Percentiles rank a stretch among this genome's conserved stretches.
Conservation (phyloP, 2,113 vertebrate species). For the Coracopsis vasa region DNA sequence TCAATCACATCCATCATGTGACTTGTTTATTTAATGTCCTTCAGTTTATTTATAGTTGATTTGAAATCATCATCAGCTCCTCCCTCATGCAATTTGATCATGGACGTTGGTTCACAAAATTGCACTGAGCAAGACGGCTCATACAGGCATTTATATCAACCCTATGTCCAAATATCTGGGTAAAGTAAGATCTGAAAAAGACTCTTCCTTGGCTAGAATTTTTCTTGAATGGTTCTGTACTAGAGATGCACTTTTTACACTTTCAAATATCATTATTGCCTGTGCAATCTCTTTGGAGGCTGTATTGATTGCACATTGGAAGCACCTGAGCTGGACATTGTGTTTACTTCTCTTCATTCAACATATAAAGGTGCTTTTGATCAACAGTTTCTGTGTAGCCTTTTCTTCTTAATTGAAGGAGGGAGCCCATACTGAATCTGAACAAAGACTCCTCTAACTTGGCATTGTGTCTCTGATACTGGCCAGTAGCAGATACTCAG, state of each 20-base stretch:
- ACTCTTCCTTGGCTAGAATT: background rate
- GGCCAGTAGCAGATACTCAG: background rate
- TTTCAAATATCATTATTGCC: background rate
- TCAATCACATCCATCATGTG: background rate
- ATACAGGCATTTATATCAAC: background rate
- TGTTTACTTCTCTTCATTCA: background rate
- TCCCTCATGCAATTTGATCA: slow-evolving; percentile 10
- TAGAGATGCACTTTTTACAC: background rate
- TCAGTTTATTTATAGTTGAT: slow-evolving; percentile 56
- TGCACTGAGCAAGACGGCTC: background rate
- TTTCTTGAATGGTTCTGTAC: background rate
- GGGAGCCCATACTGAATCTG: background rate
- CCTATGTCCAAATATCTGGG: background rate
- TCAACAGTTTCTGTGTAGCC: background rate
- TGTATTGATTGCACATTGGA: background rate
- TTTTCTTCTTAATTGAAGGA: background rate
- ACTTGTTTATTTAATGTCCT: slow-evolving; percentile 30
- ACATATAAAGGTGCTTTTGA: background rate
- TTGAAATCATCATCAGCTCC: slow-evolving; percentile 25
- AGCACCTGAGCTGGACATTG: background rate
- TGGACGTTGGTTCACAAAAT: slow-evolving; percentile 19
- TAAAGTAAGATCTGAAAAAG: background rate
- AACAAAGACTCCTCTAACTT: background rate
- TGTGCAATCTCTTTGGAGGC: background rate
- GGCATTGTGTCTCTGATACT: background rate